These are phyloP conservation scores for Squalus acanthias DNA, from an alignment of 2,797 vertebrate species.

Conservation along the genomic window DNA sequence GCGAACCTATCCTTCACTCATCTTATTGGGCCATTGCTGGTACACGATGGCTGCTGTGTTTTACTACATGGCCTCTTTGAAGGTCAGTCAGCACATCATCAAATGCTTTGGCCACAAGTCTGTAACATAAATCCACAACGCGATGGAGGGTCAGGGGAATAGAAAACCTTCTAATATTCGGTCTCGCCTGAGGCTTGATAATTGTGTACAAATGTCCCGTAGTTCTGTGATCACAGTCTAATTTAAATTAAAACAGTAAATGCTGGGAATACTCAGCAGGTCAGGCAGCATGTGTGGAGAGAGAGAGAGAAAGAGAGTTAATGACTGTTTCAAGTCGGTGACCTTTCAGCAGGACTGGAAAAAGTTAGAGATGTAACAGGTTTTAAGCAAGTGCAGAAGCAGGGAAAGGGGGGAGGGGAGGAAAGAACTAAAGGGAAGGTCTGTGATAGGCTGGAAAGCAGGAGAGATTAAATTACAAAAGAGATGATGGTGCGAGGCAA, in stretches of 20 bases:
- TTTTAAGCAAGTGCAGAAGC: not conserved
- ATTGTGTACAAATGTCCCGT: not conserved
- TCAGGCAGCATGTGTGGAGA: not conserved
- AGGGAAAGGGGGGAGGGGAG: not conserved
- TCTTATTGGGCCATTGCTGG: too few relatives aligned
- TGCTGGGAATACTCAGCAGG: not conserved
- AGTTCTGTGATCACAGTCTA: slow-evolving; percentile 5
- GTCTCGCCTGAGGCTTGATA: not conserved
- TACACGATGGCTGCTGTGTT: too few relatives aligned
- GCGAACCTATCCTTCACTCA: not conserved
- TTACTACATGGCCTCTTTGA: not conserved
- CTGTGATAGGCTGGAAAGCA: not conserved
- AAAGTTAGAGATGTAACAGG: not conserved
- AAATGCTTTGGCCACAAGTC: not conserved
- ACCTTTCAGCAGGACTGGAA: not conserved
- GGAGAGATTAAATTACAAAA: not conserved
- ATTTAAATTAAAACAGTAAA: not conserved
- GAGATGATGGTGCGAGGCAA: not conserved
- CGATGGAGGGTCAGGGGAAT: not conserved
- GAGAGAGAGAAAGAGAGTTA: not conserved
- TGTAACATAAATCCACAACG: not conserved
- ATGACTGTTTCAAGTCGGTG: not conserved
- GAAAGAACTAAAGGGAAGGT: not conserved
- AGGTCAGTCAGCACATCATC: not conserved
- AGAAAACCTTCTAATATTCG: not conserved